These are phyloP conservation scores for Augiades crinisus DNA, from an alignment of 2,888 invertebrate genomes.

Conservation along the genomic window DNA sequence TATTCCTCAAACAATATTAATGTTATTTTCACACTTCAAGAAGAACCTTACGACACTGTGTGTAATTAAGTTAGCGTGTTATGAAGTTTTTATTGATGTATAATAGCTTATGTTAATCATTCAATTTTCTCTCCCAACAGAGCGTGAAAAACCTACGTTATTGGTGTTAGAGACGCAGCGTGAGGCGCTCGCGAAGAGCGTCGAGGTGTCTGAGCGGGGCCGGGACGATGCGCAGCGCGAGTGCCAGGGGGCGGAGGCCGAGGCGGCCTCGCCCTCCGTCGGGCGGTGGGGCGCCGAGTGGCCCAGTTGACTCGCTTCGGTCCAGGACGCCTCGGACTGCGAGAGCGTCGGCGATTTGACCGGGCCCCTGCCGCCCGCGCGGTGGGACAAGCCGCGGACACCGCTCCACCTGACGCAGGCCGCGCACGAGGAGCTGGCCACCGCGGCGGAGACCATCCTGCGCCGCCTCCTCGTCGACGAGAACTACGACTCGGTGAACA, in stretches of 20 bases:
- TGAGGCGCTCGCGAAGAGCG: conserved; percentile 82
- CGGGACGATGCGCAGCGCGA: conserved; percentile 45
- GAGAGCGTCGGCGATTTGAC: conserved; percentile 52
- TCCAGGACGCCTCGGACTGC: conserved; percentile 47
- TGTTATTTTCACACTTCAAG: no score
- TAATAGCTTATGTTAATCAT: no score
- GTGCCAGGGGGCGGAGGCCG: conserved; percentile 69
- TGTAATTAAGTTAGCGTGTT: no score
- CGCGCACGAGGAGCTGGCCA: conserved; percentile 90
- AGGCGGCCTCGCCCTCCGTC: conserved; percentile 86
- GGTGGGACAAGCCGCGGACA: conserved; percentile 61
- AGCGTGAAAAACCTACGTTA: conserved; percentile 87
- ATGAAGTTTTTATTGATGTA: no score
- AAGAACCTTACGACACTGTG: no score
- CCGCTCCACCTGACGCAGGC: conserved; percentile 54
- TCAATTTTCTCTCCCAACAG: conserved; percentile 61
- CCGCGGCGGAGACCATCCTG: conserved; percentile 89
- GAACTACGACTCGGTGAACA: conserved; percentile 94
- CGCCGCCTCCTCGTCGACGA: conserved; percentile 91
- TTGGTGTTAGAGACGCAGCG: conserved; percentile 84
- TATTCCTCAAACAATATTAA: no score
- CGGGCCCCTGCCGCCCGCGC: conserved; percentile 50
- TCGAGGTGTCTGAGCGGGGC: conserved; percentile 58
- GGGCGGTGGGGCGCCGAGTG: conserved; percentile 96
- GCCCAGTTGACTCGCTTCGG: conserved; percentile 97